Percentiles rank a stretch among this genome's conserved stretches.
These are phyloP conservation scores for Clostera curtula DNA, from an alignment of 2,888 invertebrate genomes.

Conservation along the genomic window DNA sequence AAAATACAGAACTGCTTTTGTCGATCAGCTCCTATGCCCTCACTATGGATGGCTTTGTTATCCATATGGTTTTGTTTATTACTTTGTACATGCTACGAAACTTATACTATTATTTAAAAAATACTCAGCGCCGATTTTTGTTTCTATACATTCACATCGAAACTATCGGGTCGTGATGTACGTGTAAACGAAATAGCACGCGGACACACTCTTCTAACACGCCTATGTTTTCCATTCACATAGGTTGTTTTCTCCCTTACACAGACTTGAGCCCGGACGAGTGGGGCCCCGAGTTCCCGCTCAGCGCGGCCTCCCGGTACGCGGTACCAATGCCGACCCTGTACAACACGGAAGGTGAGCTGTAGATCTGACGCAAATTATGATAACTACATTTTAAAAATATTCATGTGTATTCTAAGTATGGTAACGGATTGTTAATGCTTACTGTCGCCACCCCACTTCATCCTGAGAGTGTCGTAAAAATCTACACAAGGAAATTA, in stretches of 20 bases:
- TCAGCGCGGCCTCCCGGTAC: constrained; percentile 65
- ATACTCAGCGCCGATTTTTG: background rate
- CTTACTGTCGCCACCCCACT: no score
- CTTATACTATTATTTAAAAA: background rate
- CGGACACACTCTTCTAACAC: constrained; percentile 44
- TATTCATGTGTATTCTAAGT: no score
- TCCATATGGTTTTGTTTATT: no score
- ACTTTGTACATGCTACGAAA: background rate
- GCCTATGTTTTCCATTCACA: constrained; percentile 66
- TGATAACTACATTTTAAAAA: no score
- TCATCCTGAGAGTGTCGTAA: no score
- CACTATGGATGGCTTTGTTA: no score
- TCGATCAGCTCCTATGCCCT: no score
- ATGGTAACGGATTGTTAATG: no score
- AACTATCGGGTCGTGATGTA: background rate
- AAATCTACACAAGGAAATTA: no score
- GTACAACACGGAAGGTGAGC: constrained; percentile 85
- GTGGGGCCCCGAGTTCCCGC: constrained; percentile 78
- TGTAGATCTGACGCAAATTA: no score
- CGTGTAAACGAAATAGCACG: constrained; percentile 15
- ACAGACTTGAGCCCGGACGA: constrained; percentile 77
- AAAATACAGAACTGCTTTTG: no score
- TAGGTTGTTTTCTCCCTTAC: constrained; percentile 74
- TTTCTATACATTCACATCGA: constrained; percentile 12
- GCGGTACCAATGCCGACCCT: constrained; percentile 87